Conservation (phyloP, 2,888 invertebrate genomes). For the Isoperla grammatica region DNA sequence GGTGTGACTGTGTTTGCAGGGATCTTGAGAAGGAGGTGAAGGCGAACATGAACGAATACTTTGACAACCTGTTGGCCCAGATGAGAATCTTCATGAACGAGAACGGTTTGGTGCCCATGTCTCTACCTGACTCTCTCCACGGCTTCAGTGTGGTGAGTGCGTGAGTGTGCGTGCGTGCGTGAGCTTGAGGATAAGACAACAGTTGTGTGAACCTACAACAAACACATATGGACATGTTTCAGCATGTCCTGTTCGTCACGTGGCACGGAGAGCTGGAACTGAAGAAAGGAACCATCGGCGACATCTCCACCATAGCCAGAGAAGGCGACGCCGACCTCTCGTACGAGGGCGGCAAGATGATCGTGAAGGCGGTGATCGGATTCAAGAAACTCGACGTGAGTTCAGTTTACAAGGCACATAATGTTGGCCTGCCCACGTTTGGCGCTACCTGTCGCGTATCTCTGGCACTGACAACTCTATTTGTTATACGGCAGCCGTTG, state of each 20-base stretch:
- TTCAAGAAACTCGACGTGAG: background rate
- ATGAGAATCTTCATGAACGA: slow-evolving; percentile 14
- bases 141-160: slow-evolving; percentile 15
- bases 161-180: no score
- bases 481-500: no score
- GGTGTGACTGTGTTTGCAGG: background rate
- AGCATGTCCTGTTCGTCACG: slow-evolving; percentile 12
- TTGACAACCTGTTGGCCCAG: slow-evolving; percentile 10
- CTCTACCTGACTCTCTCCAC: slow-evolving; percentile 11
- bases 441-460: no score
- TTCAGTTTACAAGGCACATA: no score
- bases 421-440: no score
- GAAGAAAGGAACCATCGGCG: slow-evolving; percentile 13
- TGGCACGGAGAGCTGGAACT: slow-evolving; percentile 22
- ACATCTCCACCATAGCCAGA: slow-evolving; percentile 15
- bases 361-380: slow-evolving; percentile 17
- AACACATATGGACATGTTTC: background rate
- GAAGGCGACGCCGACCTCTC: slow-evolving; percentile 15
- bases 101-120: slow-evolving; percentile 18
- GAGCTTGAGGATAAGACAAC: no score
- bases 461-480: no score
- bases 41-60: slow-evolving; percentile 25
- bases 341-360: slow-evolving; percentile 5
- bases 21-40: slow-evolving; percentile 9
- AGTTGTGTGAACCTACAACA: no score